Evolutionary conservation across 2,888 invertebrate genomes (phyloP).

Genomic region (Elegia similella): DNA sequence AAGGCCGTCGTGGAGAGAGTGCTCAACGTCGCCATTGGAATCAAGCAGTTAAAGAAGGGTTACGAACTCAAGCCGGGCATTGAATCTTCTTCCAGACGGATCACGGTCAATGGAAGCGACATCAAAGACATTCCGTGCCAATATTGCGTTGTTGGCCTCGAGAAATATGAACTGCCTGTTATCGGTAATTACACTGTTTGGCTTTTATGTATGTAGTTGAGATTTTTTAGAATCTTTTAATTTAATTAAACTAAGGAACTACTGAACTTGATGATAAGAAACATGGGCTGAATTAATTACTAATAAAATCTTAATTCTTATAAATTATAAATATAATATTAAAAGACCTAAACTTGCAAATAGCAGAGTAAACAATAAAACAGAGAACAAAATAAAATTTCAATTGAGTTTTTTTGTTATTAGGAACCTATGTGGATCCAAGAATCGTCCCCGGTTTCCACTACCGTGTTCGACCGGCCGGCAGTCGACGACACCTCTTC

Average conservation of each 20-base stretch:
- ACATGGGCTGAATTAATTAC: too few relatives aligned
- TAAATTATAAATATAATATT: too few relatives aligned
- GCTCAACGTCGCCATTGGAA: constrained; percentile 81
- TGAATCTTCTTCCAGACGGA: constrained; percentile 82
- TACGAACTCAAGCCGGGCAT: constrained; percentile 85
- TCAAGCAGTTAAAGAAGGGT: constrained; percentile 77
- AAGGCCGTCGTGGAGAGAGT: constrained; percentile 79
- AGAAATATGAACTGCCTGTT: constrained; percentile 85
- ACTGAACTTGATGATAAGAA: too few relatives aligned
- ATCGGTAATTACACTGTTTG: constrained; percentile 77
- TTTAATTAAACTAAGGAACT: too few relatives aligned
- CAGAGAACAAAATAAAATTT: neutral
- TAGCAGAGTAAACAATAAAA: neutral
- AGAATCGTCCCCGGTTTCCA: constrained; percentile 87
- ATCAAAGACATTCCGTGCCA: constrained; percentile 85
- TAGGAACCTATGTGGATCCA: constrained; percentile 87
- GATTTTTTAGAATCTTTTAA: neutral
- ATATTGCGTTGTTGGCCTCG: constrained; percentile 84
- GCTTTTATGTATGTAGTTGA: neutral
- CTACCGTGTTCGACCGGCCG: constrained; percentile 87
- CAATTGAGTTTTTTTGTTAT: constrained; percentile 20
- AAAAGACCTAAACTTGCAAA: too few relatives aligned
- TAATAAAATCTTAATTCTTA: too few relatives aligned
- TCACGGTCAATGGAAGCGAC: constrained; percentile 82
- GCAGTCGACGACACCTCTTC: constrained; percentile 84